Evolutionary conservation across 2,113 vertebrate genomes (phyloP).

Genomic region (Clinocottus analis): DNA sequence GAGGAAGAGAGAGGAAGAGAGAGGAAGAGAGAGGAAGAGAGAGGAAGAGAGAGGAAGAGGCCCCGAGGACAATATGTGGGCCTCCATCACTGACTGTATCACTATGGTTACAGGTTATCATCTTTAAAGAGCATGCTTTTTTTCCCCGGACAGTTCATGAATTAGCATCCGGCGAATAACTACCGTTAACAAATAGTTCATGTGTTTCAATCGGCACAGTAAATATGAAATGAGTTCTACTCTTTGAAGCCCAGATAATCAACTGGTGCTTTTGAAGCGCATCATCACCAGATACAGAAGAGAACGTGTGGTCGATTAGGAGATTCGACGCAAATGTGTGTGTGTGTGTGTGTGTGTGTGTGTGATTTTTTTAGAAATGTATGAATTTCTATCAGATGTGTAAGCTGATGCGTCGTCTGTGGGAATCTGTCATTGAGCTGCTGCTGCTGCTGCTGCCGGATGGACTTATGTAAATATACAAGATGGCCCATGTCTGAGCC

Average conservation of each 20-base stretch:
- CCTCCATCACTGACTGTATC: conserved; percentile 24
- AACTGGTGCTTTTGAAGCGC: not conserved
- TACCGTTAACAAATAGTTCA: not conserved
- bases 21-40: conserved; percentile 5
- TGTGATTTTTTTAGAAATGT: no score
- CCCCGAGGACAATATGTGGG: conserved; percentile 35
- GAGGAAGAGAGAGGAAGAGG: not conserved
- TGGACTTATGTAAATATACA: no score
- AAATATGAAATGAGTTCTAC: not conserved
- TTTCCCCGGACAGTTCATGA: conserved; percentile 12
- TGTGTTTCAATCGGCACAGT: not conserved
- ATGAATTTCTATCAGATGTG: not conserved
- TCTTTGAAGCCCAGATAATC: not conserved
- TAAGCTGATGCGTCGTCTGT: conserved; percentile 23
- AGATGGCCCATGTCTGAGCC: no score
- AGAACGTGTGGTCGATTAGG: not conserved
- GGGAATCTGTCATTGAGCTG: conserved; percentile 58
- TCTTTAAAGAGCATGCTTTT: conserved; percentile 12
- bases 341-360: not conserved
- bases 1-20: not conserved
- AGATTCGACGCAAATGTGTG: not conserved
- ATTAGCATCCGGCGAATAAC: conserved; percentile 21
- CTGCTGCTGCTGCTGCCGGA: no score
- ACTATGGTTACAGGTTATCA: conserved; percentile 28
- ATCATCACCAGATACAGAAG: not conserved